Evolutionary conservation across 2,113 vertebrate species (phyloP).

Genomic region (Dinomys branickii): DNA sequence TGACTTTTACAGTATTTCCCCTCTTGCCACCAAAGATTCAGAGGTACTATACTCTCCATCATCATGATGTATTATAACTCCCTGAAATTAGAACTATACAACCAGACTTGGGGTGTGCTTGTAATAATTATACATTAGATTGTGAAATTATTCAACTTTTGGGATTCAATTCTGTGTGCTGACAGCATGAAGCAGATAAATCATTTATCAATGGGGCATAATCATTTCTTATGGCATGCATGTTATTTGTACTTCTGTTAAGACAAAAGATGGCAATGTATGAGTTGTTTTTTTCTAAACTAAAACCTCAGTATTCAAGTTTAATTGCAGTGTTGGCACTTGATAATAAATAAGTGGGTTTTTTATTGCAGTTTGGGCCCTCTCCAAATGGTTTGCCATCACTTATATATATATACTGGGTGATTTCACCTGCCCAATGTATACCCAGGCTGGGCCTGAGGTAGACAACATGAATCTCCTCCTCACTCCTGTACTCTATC

Average conservation of each 20-base stretch:
- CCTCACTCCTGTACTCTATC: neutral
- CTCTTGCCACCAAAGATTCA: neutral
- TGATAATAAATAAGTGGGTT: neutral
- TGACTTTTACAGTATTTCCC: neutral
- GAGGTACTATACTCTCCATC: neutral
- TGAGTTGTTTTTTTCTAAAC: neutral
- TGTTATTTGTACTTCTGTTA: neutral
- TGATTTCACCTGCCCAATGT: neutral
- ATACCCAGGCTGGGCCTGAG: neutral
- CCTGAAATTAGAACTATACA: neutral
- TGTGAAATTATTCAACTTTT: neutral
- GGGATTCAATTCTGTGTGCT: neutral
- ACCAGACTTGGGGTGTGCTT: neutral
- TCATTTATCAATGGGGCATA: neutral
- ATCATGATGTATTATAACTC: neutral
- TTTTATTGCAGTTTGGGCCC: neutral
- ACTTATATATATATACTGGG: no score
- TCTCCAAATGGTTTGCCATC: neutral
- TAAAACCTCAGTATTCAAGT: neutral
- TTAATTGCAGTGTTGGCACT: neutral
- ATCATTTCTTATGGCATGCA: neutral
- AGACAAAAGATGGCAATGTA: neutral
- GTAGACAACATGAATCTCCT: neutral
- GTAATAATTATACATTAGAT: neutral
- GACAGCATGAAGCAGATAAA: neutral